Conservation (phyloP, 2,113 vertebrate species). For the Entelurus aequoreus region DNA sequence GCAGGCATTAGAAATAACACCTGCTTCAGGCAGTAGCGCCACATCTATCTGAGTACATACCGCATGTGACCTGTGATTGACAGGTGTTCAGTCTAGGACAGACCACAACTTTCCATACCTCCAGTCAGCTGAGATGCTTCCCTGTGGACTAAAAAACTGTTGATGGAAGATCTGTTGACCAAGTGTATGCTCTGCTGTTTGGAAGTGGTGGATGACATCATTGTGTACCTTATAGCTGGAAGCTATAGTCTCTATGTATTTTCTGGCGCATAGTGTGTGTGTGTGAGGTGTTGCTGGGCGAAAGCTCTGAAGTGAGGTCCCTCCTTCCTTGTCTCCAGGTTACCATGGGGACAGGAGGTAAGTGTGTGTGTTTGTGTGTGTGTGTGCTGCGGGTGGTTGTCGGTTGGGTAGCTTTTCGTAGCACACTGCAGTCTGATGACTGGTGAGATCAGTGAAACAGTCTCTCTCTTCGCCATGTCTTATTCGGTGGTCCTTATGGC, state of each 20-base stretch:
- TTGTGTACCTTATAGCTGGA: background rate
- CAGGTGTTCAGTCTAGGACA: no score
- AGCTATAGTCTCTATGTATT: conserved; percentile 21
- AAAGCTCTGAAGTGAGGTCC: conserved; percentile 58
- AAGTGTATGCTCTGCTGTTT: no score
- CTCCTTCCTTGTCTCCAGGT: conserved; percentile 42
- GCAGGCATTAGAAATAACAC: no score
- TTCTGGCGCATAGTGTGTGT: conserved; percentile 26
- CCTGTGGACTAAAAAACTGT: no score
- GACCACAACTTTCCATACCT: no score
- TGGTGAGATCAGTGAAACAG: conserved; percentile 5
- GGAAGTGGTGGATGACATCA: background rate
- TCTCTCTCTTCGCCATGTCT: conserved; percentile 4
- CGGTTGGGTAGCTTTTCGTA: conserved; percentile 22
- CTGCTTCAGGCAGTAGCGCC: no score
- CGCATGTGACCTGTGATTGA: no score
- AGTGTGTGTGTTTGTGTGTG: conserved; percentile 7
- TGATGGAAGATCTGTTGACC: no score
- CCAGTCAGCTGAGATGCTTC: no score
- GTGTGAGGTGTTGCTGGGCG: conserved; percentile 46
- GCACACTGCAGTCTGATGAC: conserved; percentile 33
- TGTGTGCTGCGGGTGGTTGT: background rate
- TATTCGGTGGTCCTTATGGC: background rate
- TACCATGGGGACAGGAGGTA: conserved; percentile 60
- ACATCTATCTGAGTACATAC: no score